Percentiles rank a stretch among this genome's conserved stretches.
Conservation (phyloP, 2,797 vertebrate genomes). For the Alexandromys oeconomus region DNA sequence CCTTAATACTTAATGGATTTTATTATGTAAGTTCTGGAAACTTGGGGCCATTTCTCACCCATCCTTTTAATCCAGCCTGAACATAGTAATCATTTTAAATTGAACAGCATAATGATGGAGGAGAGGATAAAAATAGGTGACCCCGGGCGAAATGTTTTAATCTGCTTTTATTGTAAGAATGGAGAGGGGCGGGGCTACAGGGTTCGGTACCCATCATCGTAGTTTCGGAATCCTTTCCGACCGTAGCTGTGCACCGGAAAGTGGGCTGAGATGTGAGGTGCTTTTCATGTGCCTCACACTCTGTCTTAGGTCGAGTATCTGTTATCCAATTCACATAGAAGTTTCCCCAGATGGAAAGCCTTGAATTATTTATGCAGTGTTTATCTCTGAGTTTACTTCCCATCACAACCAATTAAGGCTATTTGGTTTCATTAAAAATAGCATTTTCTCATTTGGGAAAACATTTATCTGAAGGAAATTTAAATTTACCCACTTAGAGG, state of each 20-base stretch:
- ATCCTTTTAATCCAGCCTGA: constrained; percentile 73
- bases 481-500: constrained; percentile 83
- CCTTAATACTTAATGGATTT: constrained; percentile 74
- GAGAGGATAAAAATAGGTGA: constrained; percentile 1
- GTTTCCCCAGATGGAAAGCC: constrained; percentile 88
- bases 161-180: constrained; percentile 20
- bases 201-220: not conserved
- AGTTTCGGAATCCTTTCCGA: not conserved
- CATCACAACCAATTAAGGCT: constrained; percentile 90
- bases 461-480: constrained; percentile 86
- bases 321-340: constrained; percentile 84
- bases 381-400: constrained; percentile 90
- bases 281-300: constrained; percentile 76
- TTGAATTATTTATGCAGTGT: constrained; percentile 89
- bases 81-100: constrained; percentile 71
- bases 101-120: constrained; percentile 34
- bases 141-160: not conserved
- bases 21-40: constrained; percentile 70
- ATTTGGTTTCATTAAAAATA: constrained; percentile 89
- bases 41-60: constrained; percentile 67
- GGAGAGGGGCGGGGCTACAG: no score
- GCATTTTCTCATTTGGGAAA: constrained; percentile 87
- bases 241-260: not conserved
- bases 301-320: constrained; percentile 80
- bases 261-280: not conserved